A percentile compares a stretch with the other conserved stretches of the same genome.
phyloP scores from a whole-genome alignment of 2,797 vertebrate species.

The Microctenopoma lineatum region DNA sequence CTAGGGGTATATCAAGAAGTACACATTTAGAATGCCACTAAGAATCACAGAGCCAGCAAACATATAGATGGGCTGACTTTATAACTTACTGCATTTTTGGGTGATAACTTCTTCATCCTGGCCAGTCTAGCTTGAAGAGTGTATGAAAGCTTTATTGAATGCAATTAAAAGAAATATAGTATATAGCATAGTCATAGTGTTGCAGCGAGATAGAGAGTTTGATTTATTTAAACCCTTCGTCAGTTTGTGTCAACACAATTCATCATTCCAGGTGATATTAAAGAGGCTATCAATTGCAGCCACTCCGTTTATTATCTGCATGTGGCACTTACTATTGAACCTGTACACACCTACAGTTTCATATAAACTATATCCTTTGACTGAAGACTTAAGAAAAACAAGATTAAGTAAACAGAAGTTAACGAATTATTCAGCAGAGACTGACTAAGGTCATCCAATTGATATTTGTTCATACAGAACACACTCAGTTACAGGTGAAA shows the following conservation, averaged over 20 bases:
- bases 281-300: slow-evolving; percentile 28
- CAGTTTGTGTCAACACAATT: slow-evolving; percentile 33
- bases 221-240: slow-evolving; percentile 41
- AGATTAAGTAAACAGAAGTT: slow-evolving; percentile 7
- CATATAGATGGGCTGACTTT: slow-evolving; percentile 11
- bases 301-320: slow-evolving; percentile 39
- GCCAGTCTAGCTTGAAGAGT: slow-evolving; percentile 5
- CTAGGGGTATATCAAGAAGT: too few relatives aligned
- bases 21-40: not conserved
- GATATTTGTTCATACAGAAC: not conserved
- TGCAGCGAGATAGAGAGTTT: slow-evolving; percentile 28
- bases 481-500: slow-evolving; percentile 12
- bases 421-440: not conserved
- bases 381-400: slow-evolving; percentile 2
- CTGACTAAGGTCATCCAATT: not conserved
- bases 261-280: slow-evolving; percentile 25
- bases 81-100: slow-evolving; percentile 3
- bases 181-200: slow-evolving; percentile 26
- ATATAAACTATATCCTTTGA: slow-evolving; percentile 20
- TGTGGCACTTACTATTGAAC: slow-evolving; percentile 32
- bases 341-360: slow-evolving; percentile 8
- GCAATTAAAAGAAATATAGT: slow-evolving; percentile 41
- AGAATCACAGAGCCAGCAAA: not conserved
- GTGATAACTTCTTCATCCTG: slow-evolving; percentile 12
- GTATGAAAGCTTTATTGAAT: slow-evolving; percentile 34